Conservation (phyloP, 2,113 vertebrate species). For the Salvelinus sp. region DNA sequence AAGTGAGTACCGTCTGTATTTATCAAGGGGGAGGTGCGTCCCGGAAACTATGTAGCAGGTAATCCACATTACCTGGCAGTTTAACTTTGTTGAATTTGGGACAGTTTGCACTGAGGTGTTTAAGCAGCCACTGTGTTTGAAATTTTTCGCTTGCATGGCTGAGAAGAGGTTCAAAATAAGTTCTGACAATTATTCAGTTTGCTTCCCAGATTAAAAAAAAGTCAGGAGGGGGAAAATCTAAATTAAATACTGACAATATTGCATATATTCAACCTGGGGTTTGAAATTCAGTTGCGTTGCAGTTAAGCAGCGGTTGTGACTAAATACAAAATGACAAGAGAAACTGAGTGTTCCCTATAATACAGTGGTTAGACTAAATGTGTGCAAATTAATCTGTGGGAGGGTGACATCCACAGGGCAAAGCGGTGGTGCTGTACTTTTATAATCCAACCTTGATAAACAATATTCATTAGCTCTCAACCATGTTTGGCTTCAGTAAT, state of each 20-base stretch:
- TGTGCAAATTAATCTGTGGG: slow-evolving; percentile 5
- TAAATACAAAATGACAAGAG: slow-evolving; percentile 6
- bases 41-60: neutral
- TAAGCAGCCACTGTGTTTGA: neutral
- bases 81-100: neutral
- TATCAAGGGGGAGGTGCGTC: neutral
- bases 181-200: slow-evolving; percentile 2
- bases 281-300: neutral
- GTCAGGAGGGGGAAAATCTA: neutral
- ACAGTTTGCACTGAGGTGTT: neutral
- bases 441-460: neutral
- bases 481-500: slow-evolving; percentile 35
- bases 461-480: slow-evolving; percentile 31
- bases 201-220: neutral
- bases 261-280: neutral
- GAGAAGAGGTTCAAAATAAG: neutral
- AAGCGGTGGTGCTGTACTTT: slow-evolving; percentile 5
- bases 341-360: slow-evolving; percentile 13
- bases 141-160: neutral
- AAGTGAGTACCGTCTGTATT: no score
- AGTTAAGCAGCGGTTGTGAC: neutral
- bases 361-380: slow-evolving; percentile 1
- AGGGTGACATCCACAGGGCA: slow-evolving; percentile 17
- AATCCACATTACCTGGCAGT: neutral
- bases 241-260: neutral